phyloP scores from a whole-genome alignment of 2,797 vertebrate species.

The Chloroceryle amazona region DNA sequence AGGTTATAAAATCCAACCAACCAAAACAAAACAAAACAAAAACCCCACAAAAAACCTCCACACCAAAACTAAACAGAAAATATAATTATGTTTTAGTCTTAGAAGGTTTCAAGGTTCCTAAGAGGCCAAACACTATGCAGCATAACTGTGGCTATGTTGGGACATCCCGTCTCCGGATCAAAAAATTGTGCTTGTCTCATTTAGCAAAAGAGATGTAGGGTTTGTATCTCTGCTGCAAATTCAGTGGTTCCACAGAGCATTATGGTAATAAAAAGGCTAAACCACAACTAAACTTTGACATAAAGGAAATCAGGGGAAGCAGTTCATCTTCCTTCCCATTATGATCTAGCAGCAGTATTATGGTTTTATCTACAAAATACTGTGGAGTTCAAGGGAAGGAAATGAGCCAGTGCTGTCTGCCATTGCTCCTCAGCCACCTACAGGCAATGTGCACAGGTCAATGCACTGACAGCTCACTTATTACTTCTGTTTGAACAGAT shows the following conservation, averaged over 20 bases:
- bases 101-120: neutral
- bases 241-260: neutral
- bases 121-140: neutral
- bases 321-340: neutral
- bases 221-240: neutral
- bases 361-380: neutral
- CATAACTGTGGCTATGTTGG: neutral
- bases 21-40: neutral
- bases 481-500: neutral
- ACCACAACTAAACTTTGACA: neutral
- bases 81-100: neutral
- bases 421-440: neutral
- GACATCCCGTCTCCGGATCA: neutral
- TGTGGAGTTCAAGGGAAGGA: neutral
- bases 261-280: neutral
- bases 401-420: neutral
- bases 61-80: neutral
- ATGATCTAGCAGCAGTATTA: neutral
- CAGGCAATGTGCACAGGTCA: neutral
- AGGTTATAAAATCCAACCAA: neutral
- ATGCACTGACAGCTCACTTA: neutral
- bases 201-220: neutral
- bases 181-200: neutral
- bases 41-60: neutral
- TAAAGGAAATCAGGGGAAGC: neutral